These are phyloP conservation scores for Patella depressa DNA, from an alignment of 2,888 invertebrate genomes.

Conservation along the genomic window DNA sequence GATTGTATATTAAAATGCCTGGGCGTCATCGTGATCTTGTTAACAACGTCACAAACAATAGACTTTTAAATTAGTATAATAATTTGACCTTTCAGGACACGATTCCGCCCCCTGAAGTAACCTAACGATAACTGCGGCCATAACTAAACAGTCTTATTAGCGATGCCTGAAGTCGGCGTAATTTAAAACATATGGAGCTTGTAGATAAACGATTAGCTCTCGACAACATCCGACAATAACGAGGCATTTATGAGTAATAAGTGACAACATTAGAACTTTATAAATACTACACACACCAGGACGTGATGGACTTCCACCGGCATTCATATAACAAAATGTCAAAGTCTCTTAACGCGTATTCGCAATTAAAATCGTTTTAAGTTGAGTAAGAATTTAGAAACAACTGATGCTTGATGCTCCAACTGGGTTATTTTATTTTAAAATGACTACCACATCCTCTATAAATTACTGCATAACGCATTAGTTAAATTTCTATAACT, in stretches of 20 bases:
- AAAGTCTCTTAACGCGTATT: background rate
- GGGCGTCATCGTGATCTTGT: no score
- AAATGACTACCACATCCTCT: constrained; percentile 1
- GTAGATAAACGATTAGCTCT: no score
- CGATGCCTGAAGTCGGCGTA: no score
- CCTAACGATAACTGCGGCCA: no score
- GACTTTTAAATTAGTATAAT: no score
- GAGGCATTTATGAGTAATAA: constrained; percentile 5
- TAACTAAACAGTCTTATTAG: no score
- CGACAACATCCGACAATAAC: background rate
- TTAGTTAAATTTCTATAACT: background rate
- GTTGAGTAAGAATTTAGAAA: background rate
- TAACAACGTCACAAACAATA: no score
- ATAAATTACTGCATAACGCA: background rate
- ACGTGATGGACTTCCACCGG: background rate
- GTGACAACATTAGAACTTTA: constrained; percentile 7
- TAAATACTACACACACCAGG: background rate
- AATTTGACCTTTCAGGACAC: no score
- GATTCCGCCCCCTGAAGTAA: no score
- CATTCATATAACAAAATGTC: constrained; percentile 7
- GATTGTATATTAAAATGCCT: no score
- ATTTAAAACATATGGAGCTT: no score
- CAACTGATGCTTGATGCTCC: background rate
- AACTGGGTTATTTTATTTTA: background rate
- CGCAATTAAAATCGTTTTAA: background rate